These are phyloP conservation scores for Crocodylus rhombifer DNA, from an alignment of 2,797 vertebrate species.

Conservation along the genomic window DNA sequence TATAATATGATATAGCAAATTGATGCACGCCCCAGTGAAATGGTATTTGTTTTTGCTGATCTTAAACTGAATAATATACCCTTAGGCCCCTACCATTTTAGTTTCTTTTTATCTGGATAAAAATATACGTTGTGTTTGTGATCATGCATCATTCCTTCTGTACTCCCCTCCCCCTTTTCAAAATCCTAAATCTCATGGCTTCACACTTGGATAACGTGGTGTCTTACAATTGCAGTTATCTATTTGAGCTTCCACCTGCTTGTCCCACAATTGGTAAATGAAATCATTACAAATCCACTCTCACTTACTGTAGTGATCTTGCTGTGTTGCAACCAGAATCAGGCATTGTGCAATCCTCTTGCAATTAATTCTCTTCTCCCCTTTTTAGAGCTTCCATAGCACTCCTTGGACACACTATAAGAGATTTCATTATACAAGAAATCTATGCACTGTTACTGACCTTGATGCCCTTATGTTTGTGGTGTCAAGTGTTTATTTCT, in stretches of 20 bases:
- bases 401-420: not conserved
- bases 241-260: slow-evolving; percentile 1
- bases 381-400: not conserved
- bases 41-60: too few relatives aligned
- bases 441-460: not conserved
- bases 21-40: too few relatives aligned
- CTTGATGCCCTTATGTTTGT: not conserved
- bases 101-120: too few relatives aligned
- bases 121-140: too few relatives aligned
- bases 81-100: too few relatives aligned
- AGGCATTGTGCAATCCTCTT: not conserved
- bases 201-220: not conserved
- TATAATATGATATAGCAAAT: too few relatives aligned
- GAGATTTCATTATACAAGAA: not conserved
- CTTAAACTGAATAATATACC: too few relatives aligned
- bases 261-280: slow-evolving; percentile 17
- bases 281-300: slow-evolving; percentile 26
- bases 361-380: not conserved
- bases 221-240: not conserved
- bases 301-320: not conserved
- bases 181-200: not conserved
- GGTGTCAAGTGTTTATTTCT: not conserved
- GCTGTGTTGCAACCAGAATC: not conserved
- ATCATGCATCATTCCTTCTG: too few relatives aligned
- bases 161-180: too few relatives aligned